Evolutionary conservation across 1,140 invertebrate genomes (phyloP), one percentile per base, ranked within the genome.

Genomic region (Adoxophyes honmai): DNA sequence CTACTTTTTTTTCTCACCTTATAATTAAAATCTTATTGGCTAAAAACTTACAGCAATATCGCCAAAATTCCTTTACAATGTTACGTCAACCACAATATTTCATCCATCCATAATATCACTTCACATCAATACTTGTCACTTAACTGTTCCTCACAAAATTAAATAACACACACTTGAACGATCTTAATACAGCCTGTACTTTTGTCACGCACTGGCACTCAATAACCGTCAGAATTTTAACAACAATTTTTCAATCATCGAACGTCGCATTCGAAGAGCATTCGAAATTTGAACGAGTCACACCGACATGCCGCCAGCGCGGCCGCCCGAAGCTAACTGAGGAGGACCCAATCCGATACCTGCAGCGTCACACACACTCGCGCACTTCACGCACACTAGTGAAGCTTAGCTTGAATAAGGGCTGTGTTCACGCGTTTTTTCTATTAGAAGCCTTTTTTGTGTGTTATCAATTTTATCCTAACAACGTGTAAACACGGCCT

Each of bases 311-410:
- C 52, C 61, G 33, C 58, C 52, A 72, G 67, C 67, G 57, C 73
- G 60, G 59, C 61, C 54, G 75, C 73, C 75, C 74, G 67, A 76
- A 77, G 75, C 69, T 70, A 79, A 86, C 83, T 86, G 78, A 82
- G 69, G 65, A 66, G 61, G 58, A 64, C 61, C 56, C 62, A 42
- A 38, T 53, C 21, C 58, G 44, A 81, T 86, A 86, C 83, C 83
- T 86, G 83, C 83, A 86, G 66, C 70, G 75, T 34, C 67, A 84
- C 80, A 73, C 83, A 82, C 81, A 86, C 82, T 68, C 62, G 60
- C 66, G 71, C 64, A 71, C 34, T 54, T 18, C 59, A 73, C 73
- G 59, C 79, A 70, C 72, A 79, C 77, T 70, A 38, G 57, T 38
- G 9, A 48, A 44, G 53, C 58, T 57, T 13, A 75, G 70, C 70